These are phyloP conservation scores for Monomorium pharaonis DNA, from an alignment of 1,140 invertebrate species.

Conservation along the genomic window DNA sequence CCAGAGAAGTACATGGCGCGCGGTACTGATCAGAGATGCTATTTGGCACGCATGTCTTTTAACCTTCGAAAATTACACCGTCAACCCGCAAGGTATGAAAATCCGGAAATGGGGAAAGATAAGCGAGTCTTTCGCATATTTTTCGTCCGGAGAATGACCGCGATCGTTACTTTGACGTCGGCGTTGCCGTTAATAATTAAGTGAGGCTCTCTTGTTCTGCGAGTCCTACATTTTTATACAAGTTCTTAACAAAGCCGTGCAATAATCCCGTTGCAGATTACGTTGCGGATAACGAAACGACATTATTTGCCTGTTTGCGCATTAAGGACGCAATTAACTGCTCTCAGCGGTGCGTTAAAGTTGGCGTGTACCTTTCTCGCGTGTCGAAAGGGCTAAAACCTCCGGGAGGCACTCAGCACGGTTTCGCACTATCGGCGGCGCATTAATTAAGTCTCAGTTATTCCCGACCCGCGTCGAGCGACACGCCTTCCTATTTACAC, in stretches of 20 bases:
- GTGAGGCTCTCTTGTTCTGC: too few relatives aligned
- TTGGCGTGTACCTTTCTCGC: not conserved
- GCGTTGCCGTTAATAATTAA: too few relatives aligned
- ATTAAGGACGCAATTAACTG: conserved; percentile 20
- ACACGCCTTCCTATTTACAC: conserved; percentile 7
- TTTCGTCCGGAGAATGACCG: too few relatives aligned
- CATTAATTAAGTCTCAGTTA: conserved; percentile 47
- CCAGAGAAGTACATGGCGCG: not conserved
- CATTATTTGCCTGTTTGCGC: not conserved
- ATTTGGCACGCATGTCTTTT: conserved; percentile 2
- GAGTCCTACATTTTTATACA: too few relatives aligned
- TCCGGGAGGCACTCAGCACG: conserved; percentile 4
- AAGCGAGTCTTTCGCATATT: too few relatives aligned
- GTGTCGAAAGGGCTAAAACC: not conserved
- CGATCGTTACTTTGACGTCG: too few relatives aligned
- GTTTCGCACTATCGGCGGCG: conserved; percentile 11
- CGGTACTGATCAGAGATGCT: conserved; percentile 34
- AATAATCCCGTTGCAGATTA: too few relatives aligned
- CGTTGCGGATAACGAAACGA: not conserved
- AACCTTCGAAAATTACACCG: not conserved
- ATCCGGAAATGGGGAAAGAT: too few relatives aligned
- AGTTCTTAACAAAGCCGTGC: too few relatives aligned
- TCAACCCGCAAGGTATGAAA: not conserved
- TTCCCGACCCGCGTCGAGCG: conserved; percentile 21
- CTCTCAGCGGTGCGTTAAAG: not conserved